Base-by-base conservation (phyloP, 2,113 vertebrate genomes). In the Pteruthius melanotis region DNA sequence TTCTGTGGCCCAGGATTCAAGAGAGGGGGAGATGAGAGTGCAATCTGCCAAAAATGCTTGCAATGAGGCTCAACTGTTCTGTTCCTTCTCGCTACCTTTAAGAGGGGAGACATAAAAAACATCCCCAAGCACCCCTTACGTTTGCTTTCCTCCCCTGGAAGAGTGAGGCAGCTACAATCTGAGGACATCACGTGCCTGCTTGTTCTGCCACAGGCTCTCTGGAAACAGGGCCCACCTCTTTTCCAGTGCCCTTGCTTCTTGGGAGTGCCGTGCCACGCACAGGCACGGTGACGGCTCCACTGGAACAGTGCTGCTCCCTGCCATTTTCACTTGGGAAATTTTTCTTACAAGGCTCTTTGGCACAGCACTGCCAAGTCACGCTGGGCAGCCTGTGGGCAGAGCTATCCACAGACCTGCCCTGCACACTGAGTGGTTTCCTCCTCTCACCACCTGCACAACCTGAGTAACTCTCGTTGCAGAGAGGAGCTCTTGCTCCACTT, bases 381-480 rank as follows among this genome's bases (percentile, higher is more conserved):
- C 27, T 42, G 66, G 39, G 27, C 35, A 21, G 53, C 8, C 49
- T 9, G n/a, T 37, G 52, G 31, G 56, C 66, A 95, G 57, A 76
- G 33, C 52, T 79, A 12, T 39, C 35, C 33, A 5, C 11, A 44
- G 17, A 17, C 40, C 37, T 27, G 35, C 60, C 35, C 45, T 7
- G 0, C 44, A 6, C 10, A 24, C 14, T 6, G 61, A 71, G 15
- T 7, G n/a, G 27, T 56, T 83, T 81, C 60, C 47, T 77, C 37
- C 68, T 50, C 40, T 27, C 35, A 21, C 7, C 30, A 13, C 2
- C 1, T 89, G 23, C 57, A 64, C 64, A 66, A 5, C 30, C 42
- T 20, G 11, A 35, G 52, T 15, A 47, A 5, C 10, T 45, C 50
- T 13, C 0, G 0, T 4, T 1, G 1, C 1, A 19, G 31, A 69